Conservation (phyloP, 2,113 vertebrate genomes). For the Butastur rufipennis region DNA sequence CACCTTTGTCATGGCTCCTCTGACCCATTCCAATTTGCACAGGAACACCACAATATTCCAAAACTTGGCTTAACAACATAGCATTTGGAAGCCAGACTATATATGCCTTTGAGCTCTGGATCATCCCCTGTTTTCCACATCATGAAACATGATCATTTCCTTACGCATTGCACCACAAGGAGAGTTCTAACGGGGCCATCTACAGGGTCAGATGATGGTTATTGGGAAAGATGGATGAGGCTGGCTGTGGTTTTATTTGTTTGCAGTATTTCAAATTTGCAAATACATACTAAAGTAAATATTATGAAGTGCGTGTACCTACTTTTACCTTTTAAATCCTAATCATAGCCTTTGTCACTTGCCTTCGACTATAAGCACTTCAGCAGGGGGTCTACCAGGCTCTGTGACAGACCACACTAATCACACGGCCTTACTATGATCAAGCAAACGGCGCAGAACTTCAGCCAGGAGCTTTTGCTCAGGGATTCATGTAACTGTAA, state of each 20-base stretch:
- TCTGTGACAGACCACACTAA: not conserved
- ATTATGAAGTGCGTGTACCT: not conserved
- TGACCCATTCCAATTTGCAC: not conserved
- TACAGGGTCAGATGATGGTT: not conserved
- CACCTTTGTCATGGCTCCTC: not conserved
- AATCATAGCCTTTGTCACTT: not conserved
- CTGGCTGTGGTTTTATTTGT: not conserved
- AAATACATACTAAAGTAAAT: not conserved
- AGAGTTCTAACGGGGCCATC: not conserved
- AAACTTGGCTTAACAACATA: not conserved
- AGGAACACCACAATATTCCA: not conserved
- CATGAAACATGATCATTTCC: not conserved
- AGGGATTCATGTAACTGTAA: not conserved
- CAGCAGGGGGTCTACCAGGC: not conserved
- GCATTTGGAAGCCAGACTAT: not conserved
- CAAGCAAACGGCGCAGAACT: not conserved
- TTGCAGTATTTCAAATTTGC: not conserved
- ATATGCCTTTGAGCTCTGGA: not conserved
- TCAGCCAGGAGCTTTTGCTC: not conserved
- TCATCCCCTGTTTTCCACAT: not conserved
- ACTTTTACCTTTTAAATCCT: not conserved
- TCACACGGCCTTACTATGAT: rapidly evolving
- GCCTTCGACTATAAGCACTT: not conserved
- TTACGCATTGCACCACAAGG: not conserved
- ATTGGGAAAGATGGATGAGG: not conserved